These are phyloP conservation scores for Drosophila diplacantha DNA, from an alignment of 2,888 invertebrate species.

Conservation along the genomic window DNA sequence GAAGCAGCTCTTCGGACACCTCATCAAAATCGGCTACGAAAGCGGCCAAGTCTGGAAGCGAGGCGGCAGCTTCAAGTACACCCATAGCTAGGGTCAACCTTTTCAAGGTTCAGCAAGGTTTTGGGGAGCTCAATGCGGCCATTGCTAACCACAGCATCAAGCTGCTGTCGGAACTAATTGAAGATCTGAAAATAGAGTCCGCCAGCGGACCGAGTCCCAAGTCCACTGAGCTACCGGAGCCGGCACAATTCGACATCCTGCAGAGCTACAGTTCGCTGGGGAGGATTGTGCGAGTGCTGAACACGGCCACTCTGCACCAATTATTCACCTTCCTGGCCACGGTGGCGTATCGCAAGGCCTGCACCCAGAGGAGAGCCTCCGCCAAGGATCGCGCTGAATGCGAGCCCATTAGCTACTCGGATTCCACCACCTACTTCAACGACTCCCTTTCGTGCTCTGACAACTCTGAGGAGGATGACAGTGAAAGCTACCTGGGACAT, in stretches of 20 bases:
- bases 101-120: slow-evolving; percentile 88
- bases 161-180: slow-evolving; percentile 79
- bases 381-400: slow-evolving; percentile 87
- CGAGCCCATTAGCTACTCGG: slow-evolving; percentile 90
- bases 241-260: slow-evolving; percentile 77
- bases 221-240: slow-evolving; percentile 65
- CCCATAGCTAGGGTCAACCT: slow-evolving; percentile 82
- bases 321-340: slow-evolving; percentile 92
- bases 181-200: slow-evolving; percentile 77
- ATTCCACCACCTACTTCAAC: slow-evolving; percentile 97
- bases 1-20: slow-evolving; percentile 72
- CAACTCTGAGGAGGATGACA: slow-evolving; percentile 90
- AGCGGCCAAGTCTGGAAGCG: slow-evolving; percentile 50
- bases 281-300: slow-evolving; percentile 79
- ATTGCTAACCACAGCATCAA: slow-evolving; percentile 91
- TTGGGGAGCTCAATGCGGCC: slow-evolving; percentile 93
- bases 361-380: slow-evolving; percentile 87
- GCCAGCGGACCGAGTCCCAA: slow-evolving; percentile 54
- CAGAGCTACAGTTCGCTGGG: slow-evolving; percentile 78
- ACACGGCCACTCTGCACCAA: slow-evolving; percentile 79
- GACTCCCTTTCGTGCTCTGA: slow-evolving; percentile 94
- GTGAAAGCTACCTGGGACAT: slow-evolving; percentile 81
- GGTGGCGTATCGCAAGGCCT: slow-evolving; percentile 93
- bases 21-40: slow-evolving; percentile 78
- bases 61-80: slow-evolving; percentile 58